Evolutionary conservation across 1,140 invertebrate species (phyloP), one percentile per base, ranked within the genome.

Genomic region (Sarcophaga bullata): DNA sequence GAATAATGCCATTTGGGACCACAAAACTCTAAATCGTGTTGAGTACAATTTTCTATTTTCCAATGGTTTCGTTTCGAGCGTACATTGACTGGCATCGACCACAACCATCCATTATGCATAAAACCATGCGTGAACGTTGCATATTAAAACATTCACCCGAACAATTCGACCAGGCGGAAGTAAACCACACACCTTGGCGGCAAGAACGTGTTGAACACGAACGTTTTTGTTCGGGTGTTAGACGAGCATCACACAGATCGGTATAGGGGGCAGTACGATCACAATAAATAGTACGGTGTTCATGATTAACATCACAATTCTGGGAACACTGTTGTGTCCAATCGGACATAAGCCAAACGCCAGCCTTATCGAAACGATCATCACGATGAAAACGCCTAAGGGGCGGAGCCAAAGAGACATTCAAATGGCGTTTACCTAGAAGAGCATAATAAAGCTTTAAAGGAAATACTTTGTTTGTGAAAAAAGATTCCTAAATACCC

Each of bases 101-200:
- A 80, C 81, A 19, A 8, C 87, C 91, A 90, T 91, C 58, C 90
- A 87, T 81, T 90, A 91, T 62, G 85, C 86, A 84, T 87, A 91
- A 91, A 90, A 93, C 84, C 84, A 83, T 17, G 86, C 90, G 58
- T 85, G 87, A 87, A 90, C 92, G 15, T 87, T 86, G 89, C 7
- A 89, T 87, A 78, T 90, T 90, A 84, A 85, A 84, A 62, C 85
- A 86, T 72, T 86, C 84, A 86, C 88, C 89, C 83, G 88, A 86
- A 86, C 92, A 92, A 86, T 92, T 87, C 17, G 91, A 88, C 94
- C 94, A 95, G 6, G 92, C 91, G 52, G 94, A 93, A 37, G 91
- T 87, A 84, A 93, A 93, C 94, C 94, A 95, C 85, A 92, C 90
- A 3, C 92, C 93, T 9, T 15, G n/a, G 46, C 91, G 91, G 88